Conservation (phyloP, 1,140 invertebrate species). For the Antheraea mylitta region DNA sequence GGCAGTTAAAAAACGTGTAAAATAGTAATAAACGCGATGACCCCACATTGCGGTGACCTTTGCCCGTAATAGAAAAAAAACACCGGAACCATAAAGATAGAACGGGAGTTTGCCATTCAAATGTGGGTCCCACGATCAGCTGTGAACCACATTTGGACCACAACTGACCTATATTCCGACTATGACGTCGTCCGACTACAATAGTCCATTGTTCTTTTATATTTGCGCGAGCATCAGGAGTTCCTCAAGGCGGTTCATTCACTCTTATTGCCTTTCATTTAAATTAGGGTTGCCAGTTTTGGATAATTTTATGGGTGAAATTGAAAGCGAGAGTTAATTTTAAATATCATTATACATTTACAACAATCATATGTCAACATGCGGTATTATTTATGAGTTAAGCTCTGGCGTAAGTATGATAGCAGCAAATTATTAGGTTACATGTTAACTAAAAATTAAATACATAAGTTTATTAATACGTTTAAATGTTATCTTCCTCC, state of each 20-base stretch:
- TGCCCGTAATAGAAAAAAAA: constrained; percentile 14
- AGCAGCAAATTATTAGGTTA: no score
- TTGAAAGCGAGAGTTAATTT: background rate
- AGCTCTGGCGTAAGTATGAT: no score
- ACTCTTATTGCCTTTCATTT: constrained; percentile 57
- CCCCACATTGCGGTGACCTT: background rate
- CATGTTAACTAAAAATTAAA: no score
- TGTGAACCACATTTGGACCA: constrained; percentile 61
- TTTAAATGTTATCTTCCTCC: no score
- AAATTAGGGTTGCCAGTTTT: constrained; percentile 24
- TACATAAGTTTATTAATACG: no score
- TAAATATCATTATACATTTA: background rate
- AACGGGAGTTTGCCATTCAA: constrained; percentile 43
- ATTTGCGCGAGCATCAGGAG: constrained; percentile 64
- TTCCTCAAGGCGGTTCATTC: constrained; percentile 69
- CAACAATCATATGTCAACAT: background rate
- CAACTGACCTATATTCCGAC: constrained; percentile 65
- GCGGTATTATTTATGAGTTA: no score
- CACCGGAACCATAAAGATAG: constrained; percentile 19
- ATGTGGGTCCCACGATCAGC: constrained; percentile 59
- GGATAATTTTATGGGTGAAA: constrained; percentile 2
- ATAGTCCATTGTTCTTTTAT: constrained; percentile 73
- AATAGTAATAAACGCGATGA: background rate
- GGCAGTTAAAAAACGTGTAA: no score
- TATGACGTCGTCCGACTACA: constrained; percentile 67